Percentiles rank a stretch among this genome's conserved stretches.
Conservation (phyloP, 2,888 invertebrate species). For the Erebia aethiops region DNA sequence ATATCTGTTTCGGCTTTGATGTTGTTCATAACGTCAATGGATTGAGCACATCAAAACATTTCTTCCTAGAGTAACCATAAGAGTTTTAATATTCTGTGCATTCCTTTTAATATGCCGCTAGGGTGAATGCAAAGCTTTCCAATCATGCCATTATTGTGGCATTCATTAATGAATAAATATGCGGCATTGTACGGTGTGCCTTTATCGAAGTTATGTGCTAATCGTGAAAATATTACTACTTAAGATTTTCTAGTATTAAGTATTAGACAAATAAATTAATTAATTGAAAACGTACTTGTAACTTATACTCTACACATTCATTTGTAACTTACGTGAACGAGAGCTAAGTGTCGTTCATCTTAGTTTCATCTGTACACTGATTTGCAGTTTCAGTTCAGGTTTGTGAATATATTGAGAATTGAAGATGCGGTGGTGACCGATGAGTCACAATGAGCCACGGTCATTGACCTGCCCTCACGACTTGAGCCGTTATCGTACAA, state of each 20-base stretch:
- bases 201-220: constrained; percentile 42
- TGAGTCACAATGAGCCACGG: constrained; percentile 67
- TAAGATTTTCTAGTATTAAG: constrained; percentile 42
- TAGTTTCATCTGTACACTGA: constrained; percentile 43
- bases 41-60: constrained; percentile 7
- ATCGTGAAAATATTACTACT: constrained; percentile 42
- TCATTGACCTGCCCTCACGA: constrained; percentile 68
- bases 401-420: constrained; percentile 46
- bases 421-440: constrained; percentile 55
- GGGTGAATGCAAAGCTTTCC: constrained; percentile 21
- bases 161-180: constrained; percentile 55
- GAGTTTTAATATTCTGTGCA: neutral
- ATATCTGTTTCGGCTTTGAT: neutral
- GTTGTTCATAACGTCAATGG: neutral
- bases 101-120: constrained; percentile 15
- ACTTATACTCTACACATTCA: neutral
- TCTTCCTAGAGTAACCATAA: neutral
- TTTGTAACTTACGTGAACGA: neutral
- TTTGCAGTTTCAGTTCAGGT: constrained; percentile 43
- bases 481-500: constrained; percentile 60
- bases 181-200: constrained; percentile 48
- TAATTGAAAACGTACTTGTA: neutral
- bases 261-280: neutral
- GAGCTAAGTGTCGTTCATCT: constrained; percentile 40
- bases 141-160: constrained; percentile 10